A percentile compares a stretch with the other conserved stretches of the same genome.
Evolutionary conservation across 2,797 vertebrate species (phyloP).

Genomic region (Telmatherina bonti): DNA sequence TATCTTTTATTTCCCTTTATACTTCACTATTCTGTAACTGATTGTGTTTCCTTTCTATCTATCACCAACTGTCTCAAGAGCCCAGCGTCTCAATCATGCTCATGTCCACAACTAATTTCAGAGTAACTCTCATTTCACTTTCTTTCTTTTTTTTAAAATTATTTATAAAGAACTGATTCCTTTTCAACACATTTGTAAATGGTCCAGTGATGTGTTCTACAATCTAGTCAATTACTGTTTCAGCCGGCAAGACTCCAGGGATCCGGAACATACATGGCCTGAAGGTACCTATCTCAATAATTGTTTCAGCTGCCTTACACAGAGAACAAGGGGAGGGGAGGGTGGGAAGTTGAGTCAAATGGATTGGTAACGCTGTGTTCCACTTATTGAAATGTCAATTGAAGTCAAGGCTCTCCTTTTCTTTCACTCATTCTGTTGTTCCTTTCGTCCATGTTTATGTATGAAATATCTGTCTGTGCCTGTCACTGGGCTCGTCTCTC

Average conservation of each 20-base stretch:
- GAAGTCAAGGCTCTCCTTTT: constrained; percentile 91
- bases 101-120: constrained; percentile 91
- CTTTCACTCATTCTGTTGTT: constrained; percentile 70
- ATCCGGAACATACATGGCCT: constrained; percentile 99
- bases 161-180: constrained; percentile 89
- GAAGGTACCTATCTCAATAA: constrained; percentile 99
- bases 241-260: constrained; percentile 99
- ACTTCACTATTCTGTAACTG: constrained; percentile 2
- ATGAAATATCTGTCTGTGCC: constrained; percentile 41
- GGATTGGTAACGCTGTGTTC: constrained; percentile 97
- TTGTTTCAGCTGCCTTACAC: constrained; percentile 91
- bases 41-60: constrained; percentile 33
- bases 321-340: constrained; percentile 53
- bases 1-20: constrained; percentile 30
- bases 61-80: constrained; percentile 81
- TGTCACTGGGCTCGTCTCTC: constrained; percentile 6
- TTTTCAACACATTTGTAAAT: constrained; percentile 97
- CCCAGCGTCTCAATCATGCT: constrained; percentile 91
- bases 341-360: constrained; percentile 87
- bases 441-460: constrained; percentile 68
- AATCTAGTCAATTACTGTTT: constrained; percentile 99
- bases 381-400: constrained; percentile 99
- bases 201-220: constrained; percentile 96
- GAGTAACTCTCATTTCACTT: constrained; percentile 90
- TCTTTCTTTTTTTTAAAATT: constrained; percentile 66